Evolutionary conservation across 2,797 vertebrate genomes (phyloP).

Genomic region (Alauda arvensis): DNA sequence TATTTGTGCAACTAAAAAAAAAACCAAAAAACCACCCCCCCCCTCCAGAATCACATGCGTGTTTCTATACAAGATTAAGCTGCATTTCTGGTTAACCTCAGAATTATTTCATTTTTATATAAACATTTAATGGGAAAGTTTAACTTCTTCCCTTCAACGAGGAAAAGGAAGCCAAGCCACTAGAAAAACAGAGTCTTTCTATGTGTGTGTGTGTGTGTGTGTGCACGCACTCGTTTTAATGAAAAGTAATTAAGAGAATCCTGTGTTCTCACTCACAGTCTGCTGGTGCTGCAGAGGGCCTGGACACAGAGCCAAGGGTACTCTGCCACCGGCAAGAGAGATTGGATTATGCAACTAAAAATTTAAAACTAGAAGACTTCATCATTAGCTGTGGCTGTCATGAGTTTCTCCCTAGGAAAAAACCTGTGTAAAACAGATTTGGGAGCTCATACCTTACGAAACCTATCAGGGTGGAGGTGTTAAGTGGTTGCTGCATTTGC

Average conservation of each 20-base stretch:
- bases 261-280: constrained; percentile 23
- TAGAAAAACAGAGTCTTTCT: constrained; percentile 27
- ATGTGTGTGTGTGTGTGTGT: neutral
- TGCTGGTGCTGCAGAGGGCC: neutral
- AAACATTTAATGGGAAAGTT: constrained; percentile 59
- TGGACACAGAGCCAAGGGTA: constrained; percentile 6
- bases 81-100: constrained; percentile 65
- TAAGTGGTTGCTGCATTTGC: neutral
- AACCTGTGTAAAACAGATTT: neutral
- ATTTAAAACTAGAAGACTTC: neutral
- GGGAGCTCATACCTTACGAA: neutral
- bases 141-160: constrained; percentile 52
- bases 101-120: constrained; percentile 60
- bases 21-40: neutral
- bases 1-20: constrained; percentile 56
- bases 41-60: neutral
- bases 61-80: constrained; percentile 46
- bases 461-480: neutral
- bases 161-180: constrained; percentile 49
- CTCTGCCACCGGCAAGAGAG: neutral
- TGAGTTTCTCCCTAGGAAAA: neutral
- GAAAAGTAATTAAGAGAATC: constrained; percentile 51
- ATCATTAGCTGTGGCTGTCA: neutral
- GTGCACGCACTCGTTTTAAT: constrained; percentile 19
- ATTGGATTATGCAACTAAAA: constrained; percentile 13